A percentile compares a stretch with the other conserved stretches of the same genome.
Conservation (phyloP, 2,113 vertebrate genomes). For the Emydura subglobosa region DNA sequence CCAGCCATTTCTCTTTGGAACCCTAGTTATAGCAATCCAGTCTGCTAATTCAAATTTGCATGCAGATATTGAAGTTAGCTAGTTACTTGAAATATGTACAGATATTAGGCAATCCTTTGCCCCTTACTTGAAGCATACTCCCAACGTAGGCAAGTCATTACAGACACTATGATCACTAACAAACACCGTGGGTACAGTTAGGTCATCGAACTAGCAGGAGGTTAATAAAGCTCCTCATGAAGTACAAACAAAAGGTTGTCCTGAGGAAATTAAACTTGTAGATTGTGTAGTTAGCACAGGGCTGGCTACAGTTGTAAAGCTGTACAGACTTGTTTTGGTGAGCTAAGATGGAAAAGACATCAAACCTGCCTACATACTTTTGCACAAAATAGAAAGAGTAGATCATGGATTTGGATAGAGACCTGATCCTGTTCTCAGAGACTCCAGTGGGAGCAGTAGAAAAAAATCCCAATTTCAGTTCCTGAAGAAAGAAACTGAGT, state of each 20-base stretch:
- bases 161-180: neutral
- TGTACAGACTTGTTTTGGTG: neutral
- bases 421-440: neutral
- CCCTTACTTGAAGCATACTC: neutral
- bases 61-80: neutral
- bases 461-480: neutral
- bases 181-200: neutral
- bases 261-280: neutral
- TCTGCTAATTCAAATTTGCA: neutral
- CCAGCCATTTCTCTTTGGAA: neutral
- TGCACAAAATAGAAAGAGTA: too few relatives aligned
- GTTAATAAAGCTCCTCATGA: neutral
- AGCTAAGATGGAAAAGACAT: neutral
- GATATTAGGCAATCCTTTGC: neutral
- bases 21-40: neutral
- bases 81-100: neutral
- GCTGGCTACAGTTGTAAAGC: neutral
- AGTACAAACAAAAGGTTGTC: neutral
- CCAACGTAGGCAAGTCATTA: neutral
- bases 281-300: neutral
- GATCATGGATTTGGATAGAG: neutral
- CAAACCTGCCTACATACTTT: too few relatives aligned
- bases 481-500: neutral
- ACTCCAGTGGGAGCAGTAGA: accelerated
- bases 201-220: neutral